A percentile compares a stretch with the other conserved stretches of the same genome.
phyloP scores from a whole-genome alignment of 2,888 invertebrate genomes.

The Oligia strigilis region DNA sequence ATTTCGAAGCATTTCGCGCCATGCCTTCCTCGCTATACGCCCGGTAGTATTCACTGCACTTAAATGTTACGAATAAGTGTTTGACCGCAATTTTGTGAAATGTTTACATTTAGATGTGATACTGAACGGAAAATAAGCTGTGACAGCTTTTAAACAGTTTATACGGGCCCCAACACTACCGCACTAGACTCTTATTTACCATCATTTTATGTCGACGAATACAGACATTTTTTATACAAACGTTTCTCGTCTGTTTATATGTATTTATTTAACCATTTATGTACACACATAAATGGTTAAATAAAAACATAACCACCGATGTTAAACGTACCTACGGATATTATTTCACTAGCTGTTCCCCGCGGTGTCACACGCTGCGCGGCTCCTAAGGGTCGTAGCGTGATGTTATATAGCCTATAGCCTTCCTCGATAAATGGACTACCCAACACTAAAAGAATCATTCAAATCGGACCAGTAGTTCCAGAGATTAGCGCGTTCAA shows the following conservation, averaged over 20 bases:
- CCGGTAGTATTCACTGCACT: conserved; percentile 47
- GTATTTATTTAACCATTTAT: too few relatives aligned
- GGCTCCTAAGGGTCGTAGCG: too few relatives aligned
- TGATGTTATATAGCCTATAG: too few relatives aligned
- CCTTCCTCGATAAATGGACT: too few relatives aligned
- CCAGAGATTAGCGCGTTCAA: too few relatives aligned
- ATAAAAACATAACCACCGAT: too few relatives aligned
- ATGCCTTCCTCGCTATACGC: conserved; percentile 41
- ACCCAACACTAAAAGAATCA: too few relatives aligned
- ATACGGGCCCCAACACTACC: background rate
- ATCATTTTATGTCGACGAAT: background rate
- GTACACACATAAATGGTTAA: too few relatives aligned
- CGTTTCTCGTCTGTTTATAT: background rate
- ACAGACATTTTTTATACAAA: background rate
- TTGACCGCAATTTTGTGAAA: conserved; percentile 65
- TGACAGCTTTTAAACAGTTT: conserved; percentile 50
- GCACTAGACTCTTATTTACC: background rate
- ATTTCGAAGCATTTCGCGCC: conserved; percentile 61
- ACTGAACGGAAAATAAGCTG: conserved; percentile 49
- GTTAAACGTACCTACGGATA: too few relatives aligned
- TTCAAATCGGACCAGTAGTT: too few relatives aligned
- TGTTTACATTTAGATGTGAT: conserved; percentile 56
- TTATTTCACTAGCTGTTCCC: too few relatives aligned
- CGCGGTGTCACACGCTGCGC: too few relatives aligned
- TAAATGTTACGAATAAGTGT: conserved; percentile 63